Evolutionary conservation across 2,113 vertebrate species (phyloP).

Genomic region (Stictonetta naevosa): DNA sequence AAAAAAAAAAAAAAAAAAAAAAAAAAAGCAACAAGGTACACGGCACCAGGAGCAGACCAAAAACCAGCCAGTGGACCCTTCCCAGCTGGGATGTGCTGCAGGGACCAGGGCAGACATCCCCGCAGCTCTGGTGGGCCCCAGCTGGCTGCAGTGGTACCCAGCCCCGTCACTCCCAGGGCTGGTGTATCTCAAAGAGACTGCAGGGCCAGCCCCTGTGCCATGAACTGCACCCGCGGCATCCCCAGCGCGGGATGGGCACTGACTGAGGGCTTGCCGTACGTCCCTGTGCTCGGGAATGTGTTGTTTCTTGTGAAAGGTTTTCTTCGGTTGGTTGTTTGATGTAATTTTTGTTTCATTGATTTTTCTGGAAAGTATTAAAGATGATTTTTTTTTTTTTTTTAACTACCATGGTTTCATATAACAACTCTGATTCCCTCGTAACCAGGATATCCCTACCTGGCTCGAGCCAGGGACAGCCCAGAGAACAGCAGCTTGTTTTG

Average conservation of each 20-base stretch:
- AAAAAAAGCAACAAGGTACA: background rate
- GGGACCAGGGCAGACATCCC: background rate
- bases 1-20: constrained; percentile 4
- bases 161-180: background rate
- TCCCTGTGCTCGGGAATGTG: constrained; percentile 56
- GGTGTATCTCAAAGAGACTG: background rate
- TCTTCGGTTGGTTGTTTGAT: constrained; percentile 56
- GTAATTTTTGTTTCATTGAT: constrained; percentile 5
- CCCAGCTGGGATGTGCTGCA: accelerated
- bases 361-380: constrained; percentile 77
- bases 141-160: accelerated
- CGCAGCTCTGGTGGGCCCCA: accelerated
- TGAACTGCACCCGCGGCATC: background rate
- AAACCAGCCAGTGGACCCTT: background rate
- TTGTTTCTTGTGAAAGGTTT: constrained; percentile 81
- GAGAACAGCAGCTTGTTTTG: background rate
- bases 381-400: constrained; percentile 37
- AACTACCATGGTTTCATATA: background rate
- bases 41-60: background rate
- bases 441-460: background rate
- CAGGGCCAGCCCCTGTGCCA: background rate
- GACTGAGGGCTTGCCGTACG: background rate
- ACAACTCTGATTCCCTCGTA: background rate
- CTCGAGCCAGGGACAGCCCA: no score
- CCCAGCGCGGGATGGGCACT: background rate